Percentiles rank a stretch among this genome's conserved stretches.
These are phyloP conservation scores for Lordiphosa andalusiaca DNA, from an alignment of 2,888 invertebrate genomes.

Conservation along the genomic window DNA sequence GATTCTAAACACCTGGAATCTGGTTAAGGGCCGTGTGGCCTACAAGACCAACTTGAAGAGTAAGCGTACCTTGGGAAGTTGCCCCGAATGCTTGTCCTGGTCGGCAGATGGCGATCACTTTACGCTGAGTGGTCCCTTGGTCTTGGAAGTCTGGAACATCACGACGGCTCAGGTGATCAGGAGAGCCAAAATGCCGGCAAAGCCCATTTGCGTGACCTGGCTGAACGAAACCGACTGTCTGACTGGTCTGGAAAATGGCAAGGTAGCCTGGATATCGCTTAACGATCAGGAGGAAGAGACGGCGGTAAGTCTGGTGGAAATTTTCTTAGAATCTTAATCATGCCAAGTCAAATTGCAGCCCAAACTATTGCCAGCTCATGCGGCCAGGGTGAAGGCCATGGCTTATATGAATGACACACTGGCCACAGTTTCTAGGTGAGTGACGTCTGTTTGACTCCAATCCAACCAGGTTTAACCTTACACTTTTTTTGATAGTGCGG, in stretches of 20 bases:
- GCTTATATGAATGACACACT: constrained; percentile 82
- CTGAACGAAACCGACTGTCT: constrained; percentile 83
- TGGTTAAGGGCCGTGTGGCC: constrained; percentile 93
- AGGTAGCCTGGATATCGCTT: constrained; percentile 83
- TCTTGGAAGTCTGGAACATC: constrained; percentile 90
- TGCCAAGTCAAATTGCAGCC: constrained; percentile 20
- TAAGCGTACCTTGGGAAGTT: constrained; percentile 81
- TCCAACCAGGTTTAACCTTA: neutral
- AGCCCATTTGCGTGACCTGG: constrained; percentile 88
- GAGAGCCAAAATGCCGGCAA: constrained; percentile 85
- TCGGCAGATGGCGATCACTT: constrained; percentile 88
- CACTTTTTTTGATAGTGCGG: constrained; percentile 83
- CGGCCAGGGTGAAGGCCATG: constrained; percentile 86
- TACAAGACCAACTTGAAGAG: constrained; percentile 92
- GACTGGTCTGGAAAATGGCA: constrained; percentile 89
- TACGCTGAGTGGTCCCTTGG: constrained; percentile 86
- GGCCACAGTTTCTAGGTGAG: constrained; percentile 85
- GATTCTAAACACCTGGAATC: constrained; percentile 94
- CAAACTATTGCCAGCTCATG: constrained; percentile 82
- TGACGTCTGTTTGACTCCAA: neutral
- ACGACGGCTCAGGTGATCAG: constrained; percentile 87
- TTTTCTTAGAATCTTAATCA: neutral
- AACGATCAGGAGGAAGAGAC: constrained; percentile 80
- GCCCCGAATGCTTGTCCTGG: constrained; percentile 84
- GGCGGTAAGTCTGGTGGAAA: constrained; percentile 20